Evolutionary conservation across 2,797 vertebrate genomes (phyloP).

Genomic region (Oryzias dopingdopingensis): DNA sequence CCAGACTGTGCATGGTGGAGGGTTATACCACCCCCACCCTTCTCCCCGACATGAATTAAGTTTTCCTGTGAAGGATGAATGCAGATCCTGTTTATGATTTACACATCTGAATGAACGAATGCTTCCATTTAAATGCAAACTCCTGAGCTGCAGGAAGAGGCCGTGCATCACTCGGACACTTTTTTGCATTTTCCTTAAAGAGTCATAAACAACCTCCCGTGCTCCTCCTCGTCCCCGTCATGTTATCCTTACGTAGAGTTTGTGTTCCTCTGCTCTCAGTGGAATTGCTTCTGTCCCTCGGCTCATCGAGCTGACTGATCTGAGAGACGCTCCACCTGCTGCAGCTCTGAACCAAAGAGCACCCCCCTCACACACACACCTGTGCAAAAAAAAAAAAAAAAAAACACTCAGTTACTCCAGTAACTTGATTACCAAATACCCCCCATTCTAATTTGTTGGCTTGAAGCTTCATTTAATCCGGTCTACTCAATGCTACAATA

Average conservation of each 20-base stretch:
- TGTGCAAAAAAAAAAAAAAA: too few relatives aligned
- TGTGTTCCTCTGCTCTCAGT: slow-evolving; percentile 42
- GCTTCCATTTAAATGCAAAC: slow-evolving; percentile 82
- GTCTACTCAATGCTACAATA: too few relatives aligned
- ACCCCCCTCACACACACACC: too few relatives aligned
- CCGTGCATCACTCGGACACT: slow-evolving; percentile 70
- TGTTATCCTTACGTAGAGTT: slow-evolving; percentile 60
- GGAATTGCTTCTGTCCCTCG: slow-evolving; percentile 77
- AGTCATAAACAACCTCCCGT: slow-evolving; percentile 72
- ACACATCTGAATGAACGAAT: slow-evolving; percentile 67
- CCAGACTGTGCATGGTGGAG: slow-evolving; percentile 24
- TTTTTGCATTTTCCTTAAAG: slow-evolving; percentile 50
- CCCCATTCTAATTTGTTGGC: too few relatives aligned
- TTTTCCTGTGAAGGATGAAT: slow-evolving; percentile 65
- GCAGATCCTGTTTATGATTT: slow-evolving; percentile 63
- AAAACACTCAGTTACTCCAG: too few relatives aligned
- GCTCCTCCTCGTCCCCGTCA: slow-evolving; percentile 73
- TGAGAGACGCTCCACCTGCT: slow-evolving; percentile 5
- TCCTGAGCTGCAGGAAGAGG: slow-evolving; percentile 43
- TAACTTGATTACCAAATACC: too few relatives aligned
- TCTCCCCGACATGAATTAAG: slow-evolving; percentile 43
- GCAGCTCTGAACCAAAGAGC: slow-evolving; percentile 1
- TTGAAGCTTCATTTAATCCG: too few relatives aligned
- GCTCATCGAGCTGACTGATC: slow-evolving; percentile 77
- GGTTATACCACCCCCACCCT: slow-evolving; percentile 53